These are phyloP conservation scores for Rhinopomastus cyanomelas DNA, from an alignment of 2,113 vertebrate species.

Conservation along the genomic window DNA sequence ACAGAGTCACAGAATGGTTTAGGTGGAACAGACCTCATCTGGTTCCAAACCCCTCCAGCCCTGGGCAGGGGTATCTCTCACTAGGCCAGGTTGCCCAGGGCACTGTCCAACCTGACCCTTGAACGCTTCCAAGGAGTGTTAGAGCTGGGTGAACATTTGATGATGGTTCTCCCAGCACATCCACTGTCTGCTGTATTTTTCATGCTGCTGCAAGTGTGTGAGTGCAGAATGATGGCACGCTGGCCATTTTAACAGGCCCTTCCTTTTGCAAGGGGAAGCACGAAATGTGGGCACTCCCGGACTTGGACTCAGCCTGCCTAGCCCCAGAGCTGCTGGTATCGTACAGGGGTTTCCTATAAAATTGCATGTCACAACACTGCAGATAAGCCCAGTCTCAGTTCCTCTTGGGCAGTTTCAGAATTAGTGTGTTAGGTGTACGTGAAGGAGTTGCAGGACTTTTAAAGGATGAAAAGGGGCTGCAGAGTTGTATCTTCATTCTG, in stretches of 20 bases:
- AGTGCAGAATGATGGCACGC: not conserved
- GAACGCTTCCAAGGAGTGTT: too few relatives aligned
- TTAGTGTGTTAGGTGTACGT: not conserved
- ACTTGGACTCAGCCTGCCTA: not conserved
- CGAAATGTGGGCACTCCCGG: not conserved
- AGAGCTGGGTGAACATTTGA: not conserved
- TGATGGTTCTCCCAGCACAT: not conserved
- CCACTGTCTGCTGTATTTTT: not conserved
- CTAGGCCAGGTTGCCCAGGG: too few relatives aligned
- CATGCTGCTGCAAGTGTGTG: not conserved
- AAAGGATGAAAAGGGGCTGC: not conserved
- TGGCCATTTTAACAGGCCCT: not conserved
- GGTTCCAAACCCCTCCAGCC: too few relatives aligned
- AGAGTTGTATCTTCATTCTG: not conserved
- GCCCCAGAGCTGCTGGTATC: not conserved
- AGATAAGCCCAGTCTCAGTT: not conserved
- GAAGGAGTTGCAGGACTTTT: not conserved
- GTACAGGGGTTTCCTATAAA: not conserved
- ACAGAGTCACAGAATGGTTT: too few relatives aligned
- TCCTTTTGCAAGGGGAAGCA: not conserved
- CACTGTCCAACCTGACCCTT: too few relatives aligned
- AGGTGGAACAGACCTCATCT: too few relatives aligned
- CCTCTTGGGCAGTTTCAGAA: not conserved
- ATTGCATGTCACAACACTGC: not conserved
- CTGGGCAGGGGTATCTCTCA: too few relatives aligned